A percentile compares a stretch with the other conserved stretches of the same genome.
These are phyloP conservation scores for Bugulina stolonifera DNA, from an alignment of 2,888 invertebrate genomes.

Conservation along the genomic window DNA sequence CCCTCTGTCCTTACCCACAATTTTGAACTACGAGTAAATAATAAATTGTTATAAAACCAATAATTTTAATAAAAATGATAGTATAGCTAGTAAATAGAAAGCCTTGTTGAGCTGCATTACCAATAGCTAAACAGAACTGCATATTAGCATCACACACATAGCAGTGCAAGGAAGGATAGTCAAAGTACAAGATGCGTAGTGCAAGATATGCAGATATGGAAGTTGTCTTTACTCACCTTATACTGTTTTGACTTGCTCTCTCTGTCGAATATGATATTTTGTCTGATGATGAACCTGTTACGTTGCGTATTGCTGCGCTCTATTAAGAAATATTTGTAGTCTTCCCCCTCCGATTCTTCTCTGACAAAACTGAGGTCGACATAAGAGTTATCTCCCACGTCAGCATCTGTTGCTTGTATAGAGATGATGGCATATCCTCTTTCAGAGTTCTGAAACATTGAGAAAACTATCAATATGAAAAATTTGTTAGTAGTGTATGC, in stretches of 20 bases:
- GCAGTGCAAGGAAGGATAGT: too few species aligned
- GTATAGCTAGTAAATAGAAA: too few species aligned
- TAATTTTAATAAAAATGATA: too few species aligned
- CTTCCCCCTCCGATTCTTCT: background rate
- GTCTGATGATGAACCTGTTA: background rate
- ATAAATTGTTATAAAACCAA: too few species aligned
- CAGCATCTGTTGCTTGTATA: slow-evolving; percentile 1
- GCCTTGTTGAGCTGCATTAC: too few species aligned
- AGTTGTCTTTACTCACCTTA: background rate
- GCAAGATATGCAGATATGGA: too few species aligned
- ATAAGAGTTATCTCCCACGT: background rate
- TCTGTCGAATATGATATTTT: slow-evolving; percentile 7
- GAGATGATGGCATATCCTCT: background rate
- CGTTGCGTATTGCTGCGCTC: background rate
- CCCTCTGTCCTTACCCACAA: background rate
- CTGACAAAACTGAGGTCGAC: background rate
- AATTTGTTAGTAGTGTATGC: too few species aligned
- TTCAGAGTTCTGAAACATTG: background rate
- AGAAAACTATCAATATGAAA: too few species aligned
- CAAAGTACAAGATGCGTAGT: too few species aligned
- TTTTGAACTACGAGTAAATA: slow-evolving; percentile 9
- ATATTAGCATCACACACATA: too few species aligned
- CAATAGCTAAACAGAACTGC: too few species aligned
- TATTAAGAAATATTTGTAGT: background rate
- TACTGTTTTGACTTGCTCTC: background rate